These are phyloP conservation scores for Passer domesticus DNA, from an alignment of 2,113 vertebrate species.

Conservation along the genomic window DNA sequence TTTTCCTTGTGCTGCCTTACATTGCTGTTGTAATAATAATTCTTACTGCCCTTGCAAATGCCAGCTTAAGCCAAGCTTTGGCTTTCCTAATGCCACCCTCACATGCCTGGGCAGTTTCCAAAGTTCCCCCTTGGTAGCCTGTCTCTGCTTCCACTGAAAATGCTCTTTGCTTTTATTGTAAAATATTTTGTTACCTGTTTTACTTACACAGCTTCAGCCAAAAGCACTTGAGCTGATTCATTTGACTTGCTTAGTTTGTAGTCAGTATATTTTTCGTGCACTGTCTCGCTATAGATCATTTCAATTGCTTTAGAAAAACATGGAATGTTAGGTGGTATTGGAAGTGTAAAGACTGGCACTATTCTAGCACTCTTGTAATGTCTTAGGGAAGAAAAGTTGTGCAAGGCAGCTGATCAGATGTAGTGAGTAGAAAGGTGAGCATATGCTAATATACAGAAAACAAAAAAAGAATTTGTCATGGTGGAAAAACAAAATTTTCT, in stretches of 20 bases:
- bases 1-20: neutral
- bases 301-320: neutral
- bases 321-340: neutral
- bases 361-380: neutral
- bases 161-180: neutral
- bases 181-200: neutral
- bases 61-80: neutral
- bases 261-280: neutral
- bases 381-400: neutral
- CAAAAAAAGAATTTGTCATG: neutral
- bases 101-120: neutral
- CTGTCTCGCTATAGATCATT: neutral
- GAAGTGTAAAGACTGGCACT: neutral
- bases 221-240: neutral
- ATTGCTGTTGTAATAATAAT: neutral
- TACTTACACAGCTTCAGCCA: neutral
- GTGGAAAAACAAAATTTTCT: neutral
- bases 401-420: neutral
- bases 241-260: neutral
- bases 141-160: neutral
- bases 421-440: neutral
- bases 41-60: neutral
- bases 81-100: neutral
- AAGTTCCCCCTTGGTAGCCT: neutral
- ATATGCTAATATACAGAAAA: neutral